These are phyloP conservation scores for Cinclus cinclus DNA, from an alignment of 2,113 vertebrate genomes.

Conservation along the genomic window DNA sequence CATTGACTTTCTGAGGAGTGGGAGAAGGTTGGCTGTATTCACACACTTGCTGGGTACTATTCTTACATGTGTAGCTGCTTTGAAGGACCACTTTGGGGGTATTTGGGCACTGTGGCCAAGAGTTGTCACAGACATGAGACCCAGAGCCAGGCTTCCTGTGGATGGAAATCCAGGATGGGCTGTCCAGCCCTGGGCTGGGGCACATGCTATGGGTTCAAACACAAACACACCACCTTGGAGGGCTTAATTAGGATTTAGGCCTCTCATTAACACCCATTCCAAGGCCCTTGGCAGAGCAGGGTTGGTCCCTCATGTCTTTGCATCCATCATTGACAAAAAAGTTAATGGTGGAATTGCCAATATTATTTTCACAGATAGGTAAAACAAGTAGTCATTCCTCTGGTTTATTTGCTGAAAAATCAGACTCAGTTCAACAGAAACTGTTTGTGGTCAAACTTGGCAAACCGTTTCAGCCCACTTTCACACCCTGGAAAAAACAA, in stretches of 20 bases:
- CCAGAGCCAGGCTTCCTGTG: background rate
- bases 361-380: background rate
- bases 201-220: background rate
- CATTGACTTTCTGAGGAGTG: slow-evolving; percentile 69
- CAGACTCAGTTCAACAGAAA: background rate
- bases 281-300: background rate
- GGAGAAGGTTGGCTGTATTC: slow-evolving; percentile 60
- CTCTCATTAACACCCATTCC: background rate
- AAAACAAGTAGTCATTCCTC: background rate
- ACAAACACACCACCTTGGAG: background rate
- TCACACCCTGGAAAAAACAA: background rate
- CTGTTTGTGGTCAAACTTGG: background rate
- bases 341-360: background rate
- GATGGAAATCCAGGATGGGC: background rate
- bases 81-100: slow-evolving; percentile 32
- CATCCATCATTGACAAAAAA: background rate
- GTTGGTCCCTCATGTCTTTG: background rate
- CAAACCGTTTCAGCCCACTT: background rate
- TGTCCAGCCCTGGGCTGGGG: background rate
- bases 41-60: slow-evolving; percentile 41
- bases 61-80: slow-evolving; percentile 43
- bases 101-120: background rate
- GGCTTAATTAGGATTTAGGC: background rate
- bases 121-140: background rate
- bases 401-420: slow-evolving; percentile 24